Evolutionary conservation across 2,113 vertebrate genomes (phyloP).

Genomic region (Amphiprion percula): DNA sequence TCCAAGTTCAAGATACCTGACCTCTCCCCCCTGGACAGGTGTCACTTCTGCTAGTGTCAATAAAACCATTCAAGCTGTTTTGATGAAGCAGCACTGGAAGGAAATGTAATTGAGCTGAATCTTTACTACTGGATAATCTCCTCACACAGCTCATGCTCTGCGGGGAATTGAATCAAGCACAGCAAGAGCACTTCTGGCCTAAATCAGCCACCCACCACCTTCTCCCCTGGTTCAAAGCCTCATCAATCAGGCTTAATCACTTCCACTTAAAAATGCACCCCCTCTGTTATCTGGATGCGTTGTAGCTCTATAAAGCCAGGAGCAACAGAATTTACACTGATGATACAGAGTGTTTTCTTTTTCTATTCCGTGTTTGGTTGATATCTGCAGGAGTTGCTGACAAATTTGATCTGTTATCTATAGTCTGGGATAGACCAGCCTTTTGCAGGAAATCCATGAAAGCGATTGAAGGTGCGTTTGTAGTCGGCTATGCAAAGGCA

Average conservation of each 20-base stretch:
- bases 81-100: constrained; percentile 25
- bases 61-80: constrained; percentile 23
- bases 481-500: neutral
- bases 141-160: constrained; percentile 19
- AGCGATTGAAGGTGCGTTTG: constrained; percentile 16
- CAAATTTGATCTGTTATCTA: constrained; percentile 20
- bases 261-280: constrained; percentile 47
- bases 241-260: constrained; percentile 74
- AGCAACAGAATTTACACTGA: constrained; percentile 39
- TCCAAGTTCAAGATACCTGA: neutral
- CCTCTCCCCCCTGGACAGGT: neutral
- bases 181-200: constrained; percentile 7
- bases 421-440: constrained; percentile 4
- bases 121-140: constrained; percentile 48
- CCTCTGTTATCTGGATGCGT: constrained; percentile 2
- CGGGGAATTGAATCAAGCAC: constrained; percentile 47
- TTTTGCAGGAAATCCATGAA: constrained; percentile 27
- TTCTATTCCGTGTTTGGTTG: neutral
- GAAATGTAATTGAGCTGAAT: constrained; percentile 40
- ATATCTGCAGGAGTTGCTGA: constrained; percentile 19
- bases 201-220: neutral
- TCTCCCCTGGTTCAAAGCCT: constrained; percentile 22
- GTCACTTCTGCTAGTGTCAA: constrained; percentile 14
- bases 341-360: neutral
- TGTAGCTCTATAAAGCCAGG: constrained; percentile 18